These are phyloP conservation scores for Tolmerus cingulatus DNA, from an alignment of 2,888 invertebrate genomes.

Conservation along the genomic window DNA sequence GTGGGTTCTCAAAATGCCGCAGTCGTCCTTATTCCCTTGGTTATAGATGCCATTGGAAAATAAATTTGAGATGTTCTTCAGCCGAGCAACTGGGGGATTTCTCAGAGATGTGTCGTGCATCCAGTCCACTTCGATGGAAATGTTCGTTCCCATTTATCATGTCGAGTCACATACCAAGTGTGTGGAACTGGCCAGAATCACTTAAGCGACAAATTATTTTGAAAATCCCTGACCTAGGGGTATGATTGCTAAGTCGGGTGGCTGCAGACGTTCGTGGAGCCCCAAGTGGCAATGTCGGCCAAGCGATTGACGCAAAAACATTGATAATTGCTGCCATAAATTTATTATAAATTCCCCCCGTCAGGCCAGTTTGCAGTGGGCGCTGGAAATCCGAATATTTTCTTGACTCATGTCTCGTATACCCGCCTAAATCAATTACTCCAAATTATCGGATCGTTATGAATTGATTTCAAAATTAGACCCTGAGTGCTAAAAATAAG, in stretches of 20 bases:
- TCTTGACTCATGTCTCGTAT: not conserved
- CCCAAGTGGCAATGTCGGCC: not conserved
- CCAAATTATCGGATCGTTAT: constrained; percentile 20
- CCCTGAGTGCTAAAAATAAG: constrained; percentile 19
- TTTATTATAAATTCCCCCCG: not conserved
- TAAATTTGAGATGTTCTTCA: not conserved
- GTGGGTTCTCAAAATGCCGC: not conserved
- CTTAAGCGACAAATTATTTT: not conserved
- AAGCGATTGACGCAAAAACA: not conserved
- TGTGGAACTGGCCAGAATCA: not conserved
- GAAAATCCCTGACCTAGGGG: not conserved
- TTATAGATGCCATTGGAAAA: not conserved
- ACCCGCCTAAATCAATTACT: constrained; percentile 5
- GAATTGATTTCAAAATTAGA: constrained; percentile 30
- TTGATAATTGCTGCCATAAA: not conserved
- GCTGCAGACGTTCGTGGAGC: not conserved
- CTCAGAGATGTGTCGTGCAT: not conserved
- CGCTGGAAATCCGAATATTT: not conserved
- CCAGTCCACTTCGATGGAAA: not conserved
- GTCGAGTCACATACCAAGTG: not conserved
- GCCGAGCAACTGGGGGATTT: not conserved
- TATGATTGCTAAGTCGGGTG: not conserved
- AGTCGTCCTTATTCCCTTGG: not conserved
- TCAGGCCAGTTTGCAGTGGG: not conserved
- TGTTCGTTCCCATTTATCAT: not conserved